Conservation (phyloP, 2,113 vertebrate genomes). For the Petroica traversi region DNA sequence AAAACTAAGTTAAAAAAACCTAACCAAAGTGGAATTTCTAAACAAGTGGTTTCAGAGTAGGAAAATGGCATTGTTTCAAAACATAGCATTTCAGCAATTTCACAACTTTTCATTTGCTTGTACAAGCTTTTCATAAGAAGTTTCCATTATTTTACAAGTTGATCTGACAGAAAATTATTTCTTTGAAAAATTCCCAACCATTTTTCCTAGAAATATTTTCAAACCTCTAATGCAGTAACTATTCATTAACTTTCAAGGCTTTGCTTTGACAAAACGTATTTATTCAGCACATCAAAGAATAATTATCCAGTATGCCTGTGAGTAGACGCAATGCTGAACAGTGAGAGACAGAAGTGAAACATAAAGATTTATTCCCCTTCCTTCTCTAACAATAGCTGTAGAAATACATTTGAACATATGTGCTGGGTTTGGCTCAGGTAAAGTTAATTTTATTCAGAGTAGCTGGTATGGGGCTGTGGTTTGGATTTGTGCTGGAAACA, state of each 20-base stretch:
- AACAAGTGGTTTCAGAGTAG: conserved; percentile 38
- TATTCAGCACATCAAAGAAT: neutral
- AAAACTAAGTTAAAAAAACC: neutral
- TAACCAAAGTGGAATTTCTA: conserved; percentile 41
- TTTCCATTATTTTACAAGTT: neutral
- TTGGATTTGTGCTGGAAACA: neutral
- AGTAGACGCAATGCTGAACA: neutral
- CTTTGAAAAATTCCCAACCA: conserved; percentile 42
- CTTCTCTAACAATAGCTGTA: neutral
- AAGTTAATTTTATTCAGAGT: neutral
- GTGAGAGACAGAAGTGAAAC: neutral
- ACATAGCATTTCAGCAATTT: conserved; percentile 34
- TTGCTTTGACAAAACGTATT: neutral
- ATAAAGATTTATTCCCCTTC: neutral
- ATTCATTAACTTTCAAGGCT: conserved; percentile 1
- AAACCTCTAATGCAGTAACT: neutral
- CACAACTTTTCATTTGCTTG: conserved; percentile 33
- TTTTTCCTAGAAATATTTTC: conserved; percentile 56
- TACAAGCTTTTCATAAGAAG: conserved; percentile 2
- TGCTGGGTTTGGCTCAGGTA: neutral
- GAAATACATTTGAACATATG: neutral
- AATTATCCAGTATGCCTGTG: neutral
- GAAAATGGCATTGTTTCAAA: conserved; percentile 49
- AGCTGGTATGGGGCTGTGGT: neutral
- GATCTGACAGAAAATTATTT: conserved; percentile 19